Conservation (phyloP, 2,113 vertebrate species). For the Pogonocichla stellata region DNA sequence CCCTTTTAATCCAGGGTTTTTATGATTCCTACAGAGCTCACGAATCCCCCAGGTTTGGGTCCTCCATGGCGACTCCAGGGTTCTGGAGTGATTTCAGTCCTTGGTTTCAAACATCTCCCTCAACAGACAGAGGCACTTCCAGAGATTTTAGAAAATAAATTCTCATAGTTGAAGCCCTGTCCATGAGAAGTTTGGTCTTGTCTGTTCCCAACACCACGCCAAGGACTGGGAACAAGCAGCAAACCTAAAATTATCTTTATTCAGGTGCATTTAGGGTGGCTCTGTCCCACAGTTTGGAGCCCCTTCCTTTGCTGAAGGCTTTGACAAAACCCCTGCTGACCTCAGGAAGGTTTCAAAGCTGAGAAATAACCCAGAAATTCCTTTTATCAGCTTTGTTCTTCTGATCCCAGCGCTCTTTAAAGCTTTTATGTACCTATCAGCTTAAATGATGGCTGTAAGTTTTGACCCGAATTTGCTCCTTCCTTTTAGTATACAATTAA, state of each 20-base stretch:
- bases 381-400: not conserved
- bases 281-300: not conserved
- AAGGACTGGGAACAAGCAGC: not conserved
- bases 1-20: not conserved
- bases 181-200: not conserved
- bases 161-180: not conserved
- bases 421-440: not conserved
- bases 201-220: not conserved
- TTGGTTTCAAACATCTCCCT: not conserved
- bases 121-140: not conserved
- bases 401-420: not conserved
- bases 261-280: not conserved
- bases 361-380: not conserved
- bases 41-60: not conserved
- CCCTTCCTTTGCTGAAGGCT: not conserved
- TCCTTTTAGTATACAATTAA: not conserved
- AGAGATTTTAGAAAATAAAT: not conserved
- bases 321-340: not conserved
- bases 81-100: not conserved
- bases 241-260: accelerated
- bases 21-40: not conserved
- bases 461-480: not conserved
- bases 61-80: not conserved
- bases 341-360: not conserved
- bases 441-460: not conserved